A percentile compares a stretch with the other conserved stretches of the same genome.
Evolutionary conservation across 1,140 invertebrate species (phyloP).

Genomic region (Drosophila kurseongensis): DNA sequence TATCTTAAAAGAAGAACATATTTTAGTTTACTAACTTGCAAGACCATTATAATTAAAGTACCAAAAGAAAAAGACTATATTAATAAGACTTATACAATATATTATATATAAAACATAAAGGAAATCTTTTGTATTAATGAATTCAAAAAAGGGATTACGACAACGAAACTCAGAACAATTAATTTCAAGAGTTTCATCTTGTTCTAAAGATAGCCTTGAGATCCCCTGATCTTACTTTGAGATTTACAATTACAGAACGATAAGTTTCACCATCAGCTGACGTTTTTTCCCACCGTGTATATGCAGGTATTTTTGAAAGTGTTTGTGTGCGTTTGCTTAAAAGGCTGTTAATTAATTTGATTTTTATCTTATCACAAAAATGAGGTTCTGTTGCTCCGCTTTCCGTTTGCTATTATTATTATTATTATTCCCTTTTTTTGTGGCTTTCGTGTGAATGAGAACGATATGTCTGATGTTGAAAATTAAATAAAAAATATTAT

Average conservation of each 20-base stretch:
- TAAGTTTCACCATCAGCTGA: conserved; percentile 8
- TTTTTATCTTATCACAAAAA: conserved; percentile 73
- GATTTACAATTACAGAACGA: not conserved
- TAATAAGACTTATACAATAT: conserved; percentile 7
- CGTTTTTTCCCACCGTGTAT: conserved; percentile 14
- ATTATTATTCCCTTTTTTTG: conserved; percentile 9
- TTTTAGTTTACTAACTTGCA: not conserved
- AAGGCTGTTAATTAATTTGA: conserved; percentile 75
- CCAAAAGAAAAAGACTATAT: conserved; percentile 5
- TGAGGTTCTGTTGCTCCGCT: conserved; percentile 57
- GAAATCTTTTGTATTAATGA: not conserved
- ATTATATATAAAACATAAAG: not conserved
- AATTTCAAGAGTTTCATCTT: not conserved
- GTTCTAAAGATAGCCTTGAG: conserved; percentile 15
- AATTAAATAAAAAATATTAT: conserved; percentile 33
- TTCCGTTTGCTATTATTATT: conserved; percentile 26
- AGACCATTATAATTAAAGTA: not conserved
- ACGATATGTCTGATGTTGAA: conserved; percentile 39
- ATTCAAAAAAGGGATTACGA: too few species aligned
- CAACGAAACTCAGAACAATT: too few species aligned
- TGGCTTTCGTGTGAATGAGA: conserved; percentile 23
- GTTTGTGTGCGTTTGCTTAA: conserved; percentile 33
- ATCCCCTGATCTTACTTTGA: not conserved
- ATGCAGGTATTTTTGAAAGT: conserved; percentile 4
- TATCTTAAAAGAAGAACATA: not conserved